Percentiles rank a stretch among this genome's conserved stretches.
phyloP scores from a whole-genome alignment of 2,797 vertebrate genomes.

The Mormyrops boulengeri region DNA sequence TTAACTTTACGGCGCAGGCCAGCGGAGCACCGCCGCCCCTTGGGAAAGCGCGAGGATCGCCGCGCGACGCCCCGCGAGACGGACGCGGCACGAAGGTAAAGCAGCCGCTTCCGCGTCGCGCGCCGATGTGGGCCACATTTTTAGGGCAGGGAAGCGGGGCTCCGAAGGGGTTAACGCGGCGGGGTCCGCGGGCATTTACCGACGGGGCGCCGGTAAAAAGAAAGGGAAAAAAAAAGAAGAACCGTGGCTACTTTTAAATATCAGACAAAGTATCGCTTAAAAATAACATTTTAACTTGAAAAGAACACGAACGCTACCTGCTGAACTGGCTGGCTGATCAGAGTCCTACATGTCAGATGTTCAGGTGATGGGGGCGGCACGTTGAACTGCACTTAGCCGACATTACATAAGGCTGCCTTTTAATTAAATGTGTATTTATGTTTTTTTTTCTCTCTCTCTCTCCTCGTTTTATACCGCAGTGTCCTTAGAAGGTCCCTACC shows the following conservation, averaged over 20 bases:
- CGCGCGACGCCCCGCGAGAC: background rate
- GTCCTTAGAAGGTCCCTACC: background rate
- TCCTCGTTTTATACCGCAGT: background rate
- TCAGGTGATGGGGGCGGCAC: background rate
- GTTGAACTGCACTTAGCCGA: background rate
- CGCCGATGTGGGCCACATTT: background rate
- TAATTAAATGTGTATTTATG: background rate
- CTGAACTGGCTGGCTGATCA: background rate
- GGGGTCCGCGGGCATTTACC: background rate
- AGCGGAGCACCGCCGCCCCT: background rate
- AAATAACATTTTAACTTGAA: background rate
- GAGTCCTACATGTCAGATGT: background rate
- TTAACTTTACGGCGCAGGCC: background rate
- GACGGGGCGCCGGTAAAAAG: background rate
- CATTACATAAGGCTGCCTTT: background rate
- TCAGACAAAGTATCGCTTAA: background rate
- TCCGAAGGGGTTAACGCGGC: background rate
- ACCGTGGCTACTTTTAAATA: background rate
- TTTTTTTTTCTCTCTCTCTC: background rate
- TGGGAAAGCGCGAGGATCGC: background rate
- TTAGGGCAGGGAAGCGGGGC: background rate
- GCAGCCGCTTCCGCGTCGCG: constrained; percentile 2
- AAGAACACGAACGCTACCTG: background rate
- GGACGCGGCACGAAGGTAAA: background rate
- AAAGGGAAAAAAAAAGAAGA: background rate